These are phyloP conservation scores for Hippocampus mohnikei DNA, from an alignment of 2,113 vertebrate species.

Conservation along the genomic window DNA sequence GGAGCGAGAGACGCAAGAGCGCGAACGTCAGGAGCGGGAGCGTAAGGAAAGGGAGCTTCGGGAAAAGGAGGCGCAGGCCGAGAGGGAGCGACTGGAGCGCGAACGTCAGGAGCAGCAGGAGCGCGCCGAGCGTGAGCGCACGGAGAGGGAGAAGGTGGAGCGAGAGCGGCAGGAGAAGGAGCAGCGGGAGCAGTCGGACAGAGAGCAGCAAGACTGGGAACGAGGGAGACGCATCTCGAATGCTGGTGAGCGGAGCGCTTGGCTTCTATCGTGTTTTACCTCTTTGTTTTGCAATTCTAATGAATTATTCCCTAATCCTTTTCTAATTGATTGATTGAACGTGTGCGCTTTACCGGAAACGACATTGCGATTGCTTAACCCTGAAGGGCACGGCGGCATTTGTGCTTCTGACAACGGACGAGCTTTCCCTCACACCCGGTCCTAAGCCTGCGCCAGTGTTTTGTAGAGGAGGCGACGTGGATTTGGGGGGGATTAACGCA, in stretches of 20 bases:
- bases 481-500: too few relatives aligned
- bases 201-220: constrained; percentile 86
- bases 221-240: constrained; percentile 84
- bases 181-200: constrained; percentile 73
- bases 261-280: neutral
- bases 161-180: constrained; percentile 68
- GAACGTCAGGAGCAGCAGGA: constrained; percentile 79
- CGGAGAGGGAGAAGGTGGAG: constrained; percentile 78
- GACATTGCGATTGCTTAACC: neutral
- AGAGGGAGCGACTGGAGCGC: constrained; percentile 76
- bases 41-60: constrained; percentile 72
- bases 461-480: too few relatives aligned
- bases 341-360: too few relatives aligned
- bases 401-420: neutral
- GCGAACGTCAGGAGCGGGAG: constrained; percentile 75
- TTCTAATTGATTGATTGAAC: neutral
- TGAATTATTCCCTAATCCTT: neutral
- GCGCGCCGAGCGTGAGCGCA: constrained; percentile 72
- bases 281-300: neutral
- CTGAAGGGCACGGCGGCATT: neutral
- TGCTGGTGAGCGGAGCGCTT: constrained; percentile 77
- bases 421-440: neutral
- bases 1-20: constrained; percentile 78
- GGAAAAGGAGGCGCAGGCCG: constrained; percentile 80
- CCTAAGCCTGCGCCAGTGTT: neutral